Percentiles rank a stretch among this genome's conserved stretches.
These are phyloP conservation scores for Calyptomena viridis DNA, from an alignment of 2,113 vertebrate genomes.

Conservation along the genomic window DNA sequence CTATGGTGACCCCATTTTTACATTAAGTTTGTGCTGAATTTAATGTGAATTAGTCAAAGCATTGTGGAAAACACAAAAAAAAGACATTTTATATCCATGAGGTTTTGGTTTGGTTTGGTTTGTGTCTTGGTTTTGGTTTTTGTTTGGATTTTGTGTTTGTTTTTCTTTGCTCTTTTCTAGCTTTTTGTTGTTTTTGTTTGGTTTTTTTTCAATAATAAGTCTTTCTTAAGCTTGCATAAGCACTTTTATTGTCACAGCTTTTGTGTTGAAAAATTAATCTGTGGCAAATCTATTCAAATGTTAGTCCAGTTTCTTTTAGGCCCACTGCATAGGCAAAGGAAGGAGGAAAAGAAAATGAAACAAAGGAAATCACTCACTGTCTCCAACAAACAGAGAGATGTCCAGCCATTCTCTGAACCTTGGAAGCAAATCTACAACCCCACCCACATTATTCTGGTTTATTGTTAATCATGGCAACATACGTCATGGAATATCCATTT, in stretches of 20 bases:
- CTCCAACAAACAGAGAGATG: background rate
- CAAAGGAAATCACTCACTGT: background rate
- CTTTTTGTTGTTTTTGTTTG: too few species aligned
- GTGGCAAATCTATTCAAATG: background rate
- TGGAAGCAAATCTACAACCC: background rate
- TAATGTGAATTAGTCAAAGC: background rate
- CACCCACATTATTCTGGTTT: background rate
- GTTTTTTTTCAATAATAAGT: background rate
- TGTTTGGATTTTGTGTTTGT: background rate
- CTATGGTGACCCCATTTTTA: background rate
- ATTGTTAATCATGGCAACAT: background rate
- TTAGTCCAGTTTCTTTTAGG: background rate
- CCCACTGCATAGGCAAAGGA: background rate
- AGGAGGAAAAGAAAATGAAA: background rate
- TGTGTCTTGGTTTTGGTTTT: background rate
- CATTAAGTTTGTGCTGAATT: background rate
- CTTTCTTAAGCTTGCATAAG: background rate
- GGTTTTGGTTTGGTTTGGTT: background rate
- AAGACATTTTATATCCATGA: background rate
- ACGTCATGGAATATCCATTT: background rate
- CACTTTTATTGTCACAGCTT: background rate
- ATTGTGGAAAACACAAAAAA: background rate
- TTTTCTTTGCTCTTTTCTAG: background rate
- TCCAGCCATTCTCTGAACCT: background rate
- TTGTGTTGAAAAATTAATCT: background rate